Conservation (phyloP, 2,113 vertebrate genomes). For the Alligator sinensis region DNA sequence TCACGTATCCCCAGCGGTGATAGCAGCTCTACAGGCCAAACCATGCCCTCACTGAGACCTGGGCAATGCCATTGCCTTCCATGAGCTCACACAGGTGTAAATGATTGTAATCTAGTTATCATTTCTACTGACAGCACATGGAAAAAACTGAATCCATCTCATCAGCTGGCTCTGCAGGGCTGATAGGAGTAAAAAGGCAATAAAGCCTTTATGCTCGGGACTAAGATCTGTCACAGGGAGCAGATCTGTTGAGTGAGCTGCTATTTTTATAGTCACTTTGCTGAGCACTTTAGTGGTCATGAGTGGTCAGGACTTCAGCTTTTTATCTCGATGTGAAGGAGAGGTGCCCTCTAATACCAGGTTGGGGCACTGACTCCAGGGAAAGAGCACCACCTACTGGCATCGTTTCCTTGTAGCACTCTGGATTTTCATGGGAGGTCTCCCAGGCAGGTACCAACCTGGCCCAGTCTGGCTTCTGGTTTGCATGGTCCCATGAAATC, state of each 20-base stretch:
- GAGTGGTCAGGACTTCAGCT: neutral
- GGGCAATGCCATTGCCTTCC: neutral
- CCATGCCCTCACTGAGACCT: neutral
- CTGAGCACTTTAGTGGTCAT: neutral
- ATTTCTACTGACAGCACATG: neutral
- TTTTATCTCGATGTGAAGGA: neutral
- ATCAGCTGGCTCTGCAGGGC: neutral
- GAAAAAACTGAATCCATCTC: neutral
- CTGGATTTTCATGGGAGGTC: fast-evolving
- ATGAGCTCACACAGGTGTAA: neutral
- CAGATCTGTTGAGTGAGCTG: neutral
- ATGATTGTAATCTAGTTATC: fast-evolving
- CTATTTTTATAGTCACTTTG: neutral
- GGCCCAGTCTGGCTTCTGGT: neutral
- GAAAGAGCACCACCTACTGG: constrained; percentile 52
- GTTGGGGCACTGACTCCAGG: neutral
- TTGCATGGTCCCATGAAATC: neutral
- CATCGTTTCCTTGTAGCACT: neutral
- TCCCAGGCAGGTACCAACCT: neutral
- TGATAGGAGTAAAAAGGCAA: neutral
- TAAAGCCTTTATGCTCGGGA: neutral
- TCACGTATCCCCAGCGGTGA: neutral
- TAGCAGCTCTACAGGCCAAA: neutral
- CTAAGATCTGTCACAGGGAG: fast-evolving
- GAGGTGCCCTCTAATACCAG: neutral